phyloP scores from a whole-genome alignment of 2,888 invertebrate genomes.

The Aquatica leii region DNA sequence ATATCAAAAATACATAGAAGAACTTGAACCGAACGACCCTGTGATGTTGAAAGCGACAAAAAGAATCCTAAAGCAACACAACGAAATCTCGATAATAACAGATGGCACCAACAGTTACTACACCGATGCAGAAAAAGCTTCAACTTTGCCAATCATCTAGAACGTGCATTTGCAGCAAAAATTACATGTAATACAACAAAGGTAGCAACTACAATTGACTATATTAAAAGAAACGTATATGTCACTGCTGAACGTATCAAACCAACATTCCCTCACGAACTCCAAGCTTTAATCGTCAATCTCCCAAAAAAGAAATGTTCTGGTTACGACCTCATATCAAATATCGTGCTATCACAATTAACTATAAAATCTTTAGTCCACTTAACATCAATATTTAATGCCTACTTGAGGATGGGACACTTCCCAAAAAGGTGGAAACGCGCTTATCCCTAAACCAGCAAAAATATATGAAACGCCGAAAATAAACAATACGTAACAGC shows the following conservation, averaged over 20 bases:
- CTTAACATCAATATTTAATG: too few species aligned
- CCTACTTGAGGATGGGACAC: not conserved
- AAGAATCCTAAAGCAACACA: too few species aligned
- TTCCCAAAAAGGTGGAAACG: constrained; percentile 3
- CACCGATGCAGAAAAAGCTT: too few species aligned
- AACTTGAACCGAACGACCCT: constrained; percentile 12
- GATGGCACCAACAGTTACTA: too few species aligned
- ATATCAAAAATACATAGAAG: constrained; percentile 13
- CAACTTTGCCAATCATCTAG: constrained; percentile 6
- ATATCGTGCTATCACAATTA: too few species aligned
- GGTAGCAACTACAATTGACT: too few species aligned
- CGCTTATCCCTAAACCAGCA: constrained; percentile 3
- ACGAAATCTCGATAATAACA: too few species aligned
- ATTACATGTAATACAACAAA: constrained; percentile 1
- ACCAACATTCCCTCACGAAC: too few species aligned
- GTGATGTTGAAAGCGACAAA: constrained; percentile 11
- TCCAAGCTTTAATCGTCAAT: too few species aligned
- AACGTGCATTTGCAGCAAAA: not conserved
- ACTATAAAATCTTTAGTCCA: too few species aligned
- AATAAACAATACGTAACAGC: too few species aligned
- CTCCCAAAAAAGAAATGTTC: not conserved
- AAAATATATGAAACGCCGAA: not conserved
- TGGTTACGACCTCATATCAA: not conserved
- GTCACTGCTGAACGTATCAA: constrained; percentile 5
- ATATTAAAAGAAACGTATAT: constrained; percentile 13